These are phyloP conservation scores for Halisarca cf. caerulea DNA, from an alignment of 37 sponge, comb jelly and placozoan genomes.

Conservation along the genomic window DNA sequence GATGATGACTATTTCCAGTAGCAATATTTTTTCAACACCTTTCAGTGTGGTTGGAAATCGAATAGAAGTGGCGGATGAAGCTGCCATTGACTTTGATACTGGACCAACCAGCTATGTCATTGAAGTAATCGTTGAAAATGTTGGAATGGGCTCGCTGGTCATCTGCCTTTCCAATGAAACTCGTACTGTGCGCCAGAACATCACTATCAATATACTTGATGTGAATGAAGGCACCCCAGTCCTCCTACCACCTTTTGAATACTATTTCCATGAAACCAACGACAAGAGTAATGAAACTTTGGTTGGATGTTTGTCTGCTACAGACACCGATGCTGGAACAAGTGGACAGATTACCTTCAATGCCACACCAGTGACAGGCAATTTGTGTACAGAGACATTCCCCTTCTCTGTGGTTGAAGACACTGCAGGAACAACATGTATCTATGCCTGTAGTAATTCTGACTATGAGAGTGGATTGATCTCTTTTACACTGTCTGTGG, in stretches of 20 bases:
- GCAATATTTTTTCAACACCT: not conserved
- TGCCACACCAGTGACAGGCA: not conserved
- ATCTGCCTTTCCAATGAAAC: not conserved
- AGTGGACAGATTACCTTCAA: constrained; percentile 11
- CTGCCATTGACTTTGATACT: not conserved
- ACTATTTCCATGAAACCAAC: constrained; percentile 65
- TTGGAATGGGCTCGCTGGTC: not conserved
- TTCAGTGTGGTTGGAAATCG: not conserved
- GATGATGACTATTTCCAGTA: not conserved
- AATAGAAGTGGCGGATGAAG: not conserved
- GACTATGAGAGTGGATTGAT: constrained; percentile 51
- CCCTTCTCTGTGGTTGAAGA: constrained; percentile 45
- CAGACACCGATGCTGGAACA: constrained; percentile 67
- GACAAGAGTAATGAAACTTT: constrained; percentile 31
- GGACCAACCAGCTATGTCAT: not conserved
- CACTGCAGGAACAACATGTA: constrained; percentile 50
- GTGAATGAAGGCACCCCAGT: constrained; percentile 43
- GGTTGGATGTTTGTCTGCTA: constrained; percentile 61
- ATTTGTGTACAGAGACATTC: constrained; percentile 14
- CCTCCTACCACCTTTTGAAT: constrained; percentile 27
- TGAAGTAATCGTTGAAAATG: not conserved
- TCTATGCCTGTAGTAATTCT: constrained; percentile 38
- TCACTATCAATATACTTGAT: constrained; percentile 17
- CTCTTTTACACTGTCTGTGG: constrained; percentile 41
- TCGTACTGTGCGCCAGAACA: not conserved